A percentile compares a stretch with the other conserved stretches of the same genome.
Evolutionary conservation across 2,113 vertebrate genomes (phyloP).

Genomic region (Chrysochloris asiatica): DNA sequence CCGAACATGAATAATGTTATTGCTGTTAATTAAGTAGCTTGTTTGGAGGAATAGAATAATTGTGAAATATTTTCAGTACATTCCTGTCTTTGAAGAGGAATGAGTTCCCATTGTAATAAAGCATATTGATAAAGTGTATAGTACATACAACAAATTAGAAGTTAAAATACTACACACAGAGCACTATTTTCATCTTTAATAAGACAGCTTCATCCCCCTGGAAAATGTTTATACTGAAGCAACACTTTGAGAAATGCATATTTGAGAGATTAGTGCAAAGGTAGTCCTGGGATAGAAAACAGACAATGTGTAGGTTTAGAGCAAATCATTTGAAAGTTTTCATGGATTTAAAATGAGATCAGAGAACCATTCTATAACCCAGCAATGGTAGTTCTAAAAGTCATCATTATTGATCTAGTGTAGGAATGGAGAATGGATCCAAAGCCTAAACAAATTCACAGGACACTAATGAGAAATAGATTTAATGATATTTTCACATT

Average conservation of each 20-base stretch:
- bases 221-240: constrained; percentile 50
- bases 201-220: constrained; percentile 36
- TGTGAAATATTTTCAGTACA: constrained; percentile 60
- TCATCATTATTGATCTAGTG: background rate
- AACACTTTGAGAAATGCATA: constrained; percentile 34
- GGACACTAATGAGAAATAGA: background rate
- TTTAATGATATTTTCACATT: constrained; percentile 2
- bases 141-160: constrained; percentile 55
- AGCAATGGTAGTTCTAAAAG: background rate
- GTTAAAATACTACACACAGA: constrained; percentile 46
- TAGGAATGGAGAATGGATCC: background rate
- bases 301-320: background rate
- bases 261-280: constrained; percentile 41
- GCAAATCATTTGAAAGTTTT: constrained; percentile 20
- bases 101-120: constrained; percentile 62
- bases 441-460: background rate
- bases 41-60: constrained; percentile 65
- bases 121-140: constrained; percentile 57
- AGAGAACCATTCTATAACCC: background rate
- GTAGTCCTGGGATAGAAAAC: background rate
- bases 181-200: constrained; percentile 60
- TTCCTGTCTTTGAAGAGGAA: constrained; percentile 65
- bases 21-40: constrained; percentile 71
- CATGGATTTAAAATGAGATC: background rate
- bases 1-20: constrained; percentile 61